Evolutionary conservation across 1,140 invertebrate species (phyloP).

Genomic region (Pseudomyrmex cubaensis): DNA sequence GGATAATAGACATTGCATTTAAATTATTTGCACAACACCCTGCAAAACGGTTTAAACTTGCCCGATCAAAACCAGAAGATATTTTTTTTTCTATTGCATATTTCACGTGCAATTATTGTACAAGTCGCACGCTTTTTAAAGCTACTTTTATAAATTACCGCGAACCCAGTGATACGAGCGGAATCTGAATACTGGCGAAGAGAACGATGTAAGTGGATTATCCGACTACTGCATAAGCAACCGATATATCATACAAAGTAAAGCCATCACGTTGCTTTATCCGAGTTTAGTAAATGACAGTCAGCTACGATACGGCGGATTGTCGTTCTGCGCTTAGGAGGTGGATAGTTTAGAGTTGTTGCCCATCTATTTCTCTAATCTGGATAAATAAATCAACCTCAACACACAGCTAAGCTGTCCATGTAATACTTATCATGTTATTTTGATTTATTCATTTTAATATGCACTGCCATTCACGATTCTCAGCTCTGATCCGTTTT

Average conservation of each 20-base stretch:
- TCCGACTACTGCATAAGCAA: constrained; percentile 29
- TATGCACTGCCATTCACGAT: background rate
- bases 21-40: too few relatives aligned
- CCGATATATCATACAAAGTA: constrained; percentile 37
- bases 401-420: background rate
- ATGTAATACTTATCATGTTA: background rate
- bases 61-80: too few relatives aligned
- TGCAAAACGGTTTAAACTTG: too few relatives aligned
- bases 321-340: constrained; percentile 19
- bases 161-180: background rate
- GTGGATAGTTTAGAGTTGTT: constrained; percentile 29
- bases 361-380: constrained; percentile 10
- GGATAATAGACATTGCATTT: too few relatives aligned
- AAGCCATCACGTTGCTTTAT: constrained; percentile 53
- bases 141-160: constrained; percentile 7
- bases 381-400: constrained; percentile 22
- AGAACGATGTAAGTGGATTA: constrained; percentile 22
- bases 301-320: constrained; percentile 13
- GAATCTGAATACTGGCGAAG: constrained; percentile 25
- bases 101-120: too few relatives aligned
- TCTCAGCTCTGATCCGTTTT: background rate
- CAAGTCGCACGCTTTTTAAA: background rate
- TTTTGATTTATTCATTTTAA: background rate
- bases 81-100: too few relatives aligned
- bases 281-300: constrained; percentile 47